These are phyloP conservation scores for Drosophila ironensis DNA, from an alignment of 1,140 invertebrate genomes.

Conservation along the genomic window DNA sequence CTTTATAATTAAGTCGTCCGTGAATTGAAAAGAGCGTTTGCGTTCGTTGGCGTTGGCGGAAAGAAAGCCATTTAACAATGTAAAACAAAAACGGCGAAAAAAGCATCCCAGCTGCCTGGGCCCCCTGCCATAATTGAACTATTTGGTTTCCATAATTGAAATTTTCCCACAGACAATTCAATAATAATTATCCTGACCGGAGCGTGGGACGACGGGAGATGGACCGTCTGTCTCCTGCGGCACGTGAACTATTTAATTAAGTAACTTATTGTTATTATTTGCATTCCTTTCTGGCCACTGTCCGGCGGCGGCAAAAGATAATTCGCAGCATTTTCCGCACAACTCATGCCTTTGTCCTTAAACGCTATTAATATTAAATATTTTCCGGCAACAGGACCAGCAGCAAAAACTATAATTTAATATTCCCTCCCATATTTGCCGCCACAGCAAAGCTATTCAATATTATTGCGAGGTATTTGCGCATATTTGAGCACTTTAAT, in stretches of 20 bases:
- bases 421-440: background rate
- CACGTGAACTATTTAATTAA: conserved; percentile 77
- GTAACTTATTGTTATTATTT: conserved; percentile 79
- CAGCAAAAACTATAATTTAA: conserved; percentile 43
- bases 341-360: conserved; percentile 24
- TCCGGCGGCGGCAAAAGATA: conserved; percentile 44
- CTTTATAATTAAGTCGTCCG: conserved; percentile 63
- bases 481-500: conserved; percentile 51
- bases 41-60: no score
- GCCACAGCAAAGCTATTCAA: conserved; percentile 1
- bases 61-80: conserved; percentile 56
- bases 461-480: conserved; percentile 38
- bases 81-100: no score
- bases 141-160: conserved; percentile 77
- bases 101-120: conserved; percentile 12
- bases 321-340: conserved; percentile 37
- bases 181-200: conserved; percentile 66
- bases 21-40: background rate
- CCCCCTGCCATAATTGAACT: conserved; percentile 67
- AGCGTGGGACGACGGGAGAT: background rate
- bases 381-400: conserved; percentile 2
- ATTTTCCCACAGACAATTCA: conserved; percentile 73
- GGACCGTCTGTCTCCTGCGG: conserved; percentile 26
- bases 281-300: conserved; percentile 54
- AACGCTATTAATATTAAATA: conserved; percentile 49